These are phyloP conservation scores for Micropoecilia bifurca DNA, from an alignment of 2,797 vertebrate genomes.

Conservation along the genomic window DNA sequence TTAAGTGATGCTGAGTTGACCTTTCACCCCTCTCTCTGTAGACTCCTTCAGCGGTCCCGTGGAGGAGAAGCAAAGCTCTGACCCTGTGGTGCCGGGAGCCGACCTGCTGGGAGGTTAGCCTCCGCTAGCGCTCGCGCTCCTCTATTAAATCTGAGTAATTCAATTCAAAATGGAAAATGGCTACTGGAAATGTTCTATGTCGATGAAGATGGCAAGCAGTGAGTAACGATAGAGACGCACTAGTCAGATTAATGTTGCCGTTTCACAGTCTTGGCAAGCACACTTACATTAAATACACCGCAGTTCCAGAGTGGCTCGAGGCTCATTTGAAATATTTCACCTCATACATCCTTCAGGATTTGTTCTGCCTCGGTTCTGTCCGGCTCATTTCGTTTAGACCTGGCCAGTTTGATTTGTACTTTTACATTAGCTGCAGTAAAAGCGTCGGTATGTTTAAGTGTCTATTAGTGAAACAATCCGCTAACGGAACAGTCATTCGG, in stretches of 20 bases:
- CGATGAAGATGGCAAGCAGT: slow-evolving; percentile 29
- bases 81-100: slow-evolving; percentile 86
- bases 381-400: slow-evolving; percentile 5
- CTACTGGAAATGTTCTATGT: slow-evolving; percentile 26
- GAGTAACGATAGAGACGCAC: slow-evolving; percentile 32
- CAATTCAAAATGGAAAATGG: slow-evolving; percentile 13
- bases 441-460: neutral
- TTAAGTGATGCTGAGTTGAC: slow-evolving; percentile 63
- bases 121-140: neutral
- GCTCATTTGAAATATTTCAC: slow-evolving; percentile 26
- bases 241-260: slow-evolving; percentile 25
- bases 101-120: slow-evolving; percentile 93
- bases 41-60: slow-evolving; percentile 90
- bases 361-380: slow-evolving; percentile 4
- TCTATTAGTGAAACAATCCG: too few species aligned
- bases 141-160: neutral
- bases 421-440: neutral
- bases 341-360: neutral
- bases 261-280: slow-evolving; percentile 37
- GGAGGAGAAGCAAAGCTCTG: slow-evolving; percentile 84
- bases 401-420: neutral
- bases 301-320: slow-evolving; percentile 23
- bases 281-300: slow-evolving; percentile 10
- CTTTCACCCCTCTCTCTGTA: slow-evolving; percentile 76
- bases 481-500: neutral